Evolutionary conservation across 1,140 invertebrate genomes (phyloP), one percentile per base, ranked within the genome.

Genomic region (Euwallacea fornicatus): DNA sequence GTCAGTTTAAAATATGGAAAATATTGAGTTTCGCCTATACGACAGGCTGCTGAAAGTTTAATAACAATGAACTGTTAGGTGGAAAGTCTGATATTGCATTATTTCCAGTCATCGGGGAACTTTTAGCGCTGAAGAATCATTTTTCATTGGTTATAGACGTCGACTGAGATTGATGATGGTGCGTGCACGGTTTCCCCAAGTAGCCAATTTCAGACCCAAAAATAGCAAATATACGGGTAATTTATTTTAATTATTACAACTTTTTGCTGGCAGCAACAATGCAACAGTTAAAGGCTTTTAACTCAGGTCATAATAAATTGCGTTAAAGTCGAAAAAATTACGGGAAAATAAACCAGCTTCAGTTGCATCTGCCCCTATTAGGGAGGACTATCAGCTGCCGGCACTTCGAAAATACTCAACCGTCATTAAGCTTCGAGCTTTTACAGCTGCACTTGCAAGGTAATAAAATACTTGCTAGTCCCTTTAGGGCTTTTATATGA

Each of bases 121-220:
- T 69, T 69, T 69, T 69, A 60, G 56, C 56, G 59, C 67, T 54
- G 50, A 69, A 63, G 42, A 69, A 69, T 54, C 67, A 69, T 69
- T 69, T 69, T 69, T 69, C 67, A 69, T 69, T 69, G 67, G 67
- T 69, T 69, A 69, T 69, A 69, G 67, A 69, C 67, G 67, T 42
- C 50, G 46, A 69, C 67, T 69, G 56, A 69, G 67, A 69, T 69
- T 69, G 60, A 69, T 69, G 67, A 44, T 69, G 60, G 59, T 62
- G 67, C 67, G 67, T 69, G 67, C 60, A 42, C 13, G 47, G 13
- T n/a, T 63, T 69, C 62, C 67, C 59, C 67, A 69, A 69, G 59
- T 69, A 69, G 59, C 67, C 67, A 33, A 69, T 69, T 69, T 55
- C 33, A 55, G 47, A 8, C 42, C 11, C 46, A 69, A 69, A 69